phyloP scores from a whole-genome alignment of 1,140 invertebrate species.

The Doryteuthis pealeii region DNA sequence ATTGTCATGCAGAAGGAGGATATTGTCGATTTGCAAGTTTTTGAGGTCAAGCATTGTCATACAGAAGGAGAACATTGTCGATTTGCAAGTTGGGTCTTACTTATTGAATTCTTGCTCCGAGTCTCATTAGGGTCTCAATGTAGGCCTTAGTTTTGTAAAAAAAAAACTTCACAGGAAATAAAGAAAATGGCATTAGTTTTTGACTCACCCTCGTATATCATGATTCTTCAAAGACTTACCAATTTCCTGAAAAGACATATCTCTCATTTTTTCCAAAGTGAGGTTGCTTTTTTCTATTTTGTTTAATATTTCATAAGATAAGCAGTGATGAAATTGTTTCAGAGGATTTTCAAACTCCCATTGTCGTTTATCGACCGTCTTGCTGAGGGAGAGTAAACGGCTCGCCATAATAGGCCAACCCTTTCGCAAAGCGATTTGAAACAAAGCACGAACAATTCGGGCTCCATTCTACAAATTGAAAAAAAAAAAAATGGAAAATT shows the following conservation, averaged over 20 bases:
- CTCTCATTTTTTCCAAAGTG: slow-evolving; percentile 75
- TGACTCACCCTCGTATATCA: too few relatives aligned
- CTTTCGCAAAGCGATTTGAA: slow-evolving; percentile 88
- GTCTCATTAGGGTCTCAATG: too few relatives aligned
- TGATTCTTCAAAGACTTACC: slow-evolving; percentile 62
- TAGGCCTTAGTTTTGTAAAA: too few relatives aligned
- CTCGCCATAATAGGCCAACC: slow-evolving; percentile 88
- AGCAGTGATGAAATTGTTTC: slow-evolving; percentile 75
- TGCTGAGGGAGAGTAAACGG: slow-evolving; percentile 76
- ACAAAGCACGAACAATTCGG: slow-evolving; percentile 86
- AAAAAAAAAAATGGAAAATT: not conserved
- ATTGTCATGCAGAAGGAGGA: too few relatives aligned
- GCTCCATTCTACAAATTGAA: slow-evolving; percentile 75
- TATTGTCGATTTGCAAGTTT: too few relatives aligned
- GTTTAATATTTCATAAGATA: slow-evolving; percentile 76
- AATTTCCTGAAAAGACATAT: slow-evolving; percentile 85
- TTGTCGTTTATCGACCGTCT: slow-evolving; percentile 75
- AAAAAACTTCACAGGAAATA: too few relatives aligned
- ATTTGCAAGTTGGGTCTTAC: too few relatives aligned
- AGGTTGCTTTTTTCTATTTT: slow-evolving; percentile 80
- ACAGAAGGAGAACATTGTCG: too few relatives aligned
- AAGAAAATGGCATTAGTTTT: too few relatives aligned
- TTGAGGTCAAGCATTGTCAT: too few relatives aligned
- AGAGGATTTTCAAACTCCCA: slow-evolving; percentile 88
- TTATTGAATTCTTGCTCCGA: too few relatives aligned